Evolutionary conservation across 2,888 invertebrate species (phyloP), one percentile per base, ranked within the genome.

Genomic region (Hydropsyche betteni): DNA sequence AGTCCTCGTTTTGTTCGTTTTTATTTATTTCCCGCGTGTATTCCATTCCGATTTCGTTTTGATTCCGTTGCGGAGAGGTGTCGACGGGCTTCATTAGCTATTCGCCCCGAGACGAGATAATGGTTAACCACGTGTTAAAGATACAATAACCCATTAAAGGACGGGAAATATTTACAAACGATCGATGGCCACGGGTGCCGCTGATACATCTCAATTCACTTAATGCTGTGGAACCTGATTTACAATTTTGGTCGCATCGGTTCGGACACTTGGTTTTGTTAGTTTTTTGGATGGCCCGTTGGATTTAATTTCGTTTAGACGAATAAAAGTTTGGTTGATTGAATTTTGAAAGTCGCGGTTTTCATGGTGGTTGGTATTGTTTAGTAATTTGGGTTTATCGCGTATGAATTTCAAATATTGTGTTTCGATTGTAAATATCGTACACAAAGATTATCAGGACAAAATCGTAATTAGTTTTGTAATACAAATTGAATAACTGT

Each of bases 51-150:
- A 64, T 36, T 44, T 24, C 64, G 64, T 61, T 33, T 61, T 61
- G 61, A 10, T 53, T 6, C 12, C 53, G 53, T 58, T n/a, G 44
- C 14, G 50, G 72, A 38, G 58, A 75, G 70, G 75, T 75, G 75
- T 71, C 61, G 69, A 58, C 64, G 75, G 71, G 61, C 69, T 75
- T 75, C 75, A 75, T 75, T 75, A 75, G 71, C 34, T 71, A 75
- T 75, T 58, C 75, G 34, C 55, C 12, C 16, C 12, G n/a, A 50
- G 38, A 44, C 44, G 44, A 75, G 75, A 75, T 75, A 75, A 75
- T 64, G 75, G 51, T 70, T 71, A 50, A 75, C 75, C 75, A 75
- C 75, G 75, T 75, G 75, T 75, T 75, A 71, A 75, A 75, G 71
- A 75, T 75, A 75, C 75, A 75, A 71, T 75, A 75, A 75, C 64